These are phyloP conservation scores for Argya squamiceps DNA, from an alignment of 2,797 vertebrate species.

Conservation along the genomic window DNA sequence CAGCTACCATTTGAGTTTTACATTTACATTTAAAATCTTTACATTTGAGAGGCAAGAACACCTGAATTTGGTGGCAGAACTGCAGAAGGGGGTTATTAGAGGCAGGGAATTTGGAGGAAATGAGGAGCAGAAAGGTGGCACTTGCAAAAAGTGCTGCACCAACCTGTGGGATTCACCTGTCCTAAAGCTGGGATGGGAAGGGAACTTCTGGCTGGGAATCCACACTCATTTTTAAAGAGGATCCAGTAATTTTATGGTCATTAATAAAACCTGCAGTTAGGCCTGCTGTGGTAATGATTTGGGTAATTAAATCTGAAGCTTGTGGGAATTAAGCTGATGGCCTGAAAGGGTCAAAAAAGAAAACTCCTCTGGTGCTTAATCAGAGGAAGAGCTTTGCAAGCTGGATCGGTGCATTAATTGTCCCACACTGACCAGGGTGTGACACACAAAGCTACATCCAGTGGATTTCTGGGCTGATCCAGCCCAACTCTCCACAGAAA, in stretches of 20 bases:
- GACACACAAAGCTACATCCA: not conserved
- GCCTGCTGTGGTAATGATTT: conserved; percentile 44
- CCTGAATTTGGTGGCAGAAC: not conserved
- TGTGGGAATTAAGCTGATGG: conserved; percentile 61
- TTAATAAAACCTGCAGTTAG: conserved; percentile 53
- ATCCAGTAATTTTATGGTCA: conserved; percentile 22
- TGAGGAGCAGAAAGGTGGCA: not conserved
- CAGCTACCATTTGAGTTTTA: not conserved
- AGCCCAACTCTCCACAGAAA: not conserved
- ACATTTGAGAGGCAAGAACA: not conserved
- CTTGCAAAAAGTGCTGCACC: not conserved
- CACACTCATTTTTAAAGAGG: not conserved
- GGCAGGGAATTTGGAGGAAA: not conserved
- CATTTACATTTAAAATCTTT: too few relatives aligned
- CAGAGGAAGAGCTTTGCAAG: conserved; percentile 1
- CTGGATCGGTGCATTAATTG: not conserved
- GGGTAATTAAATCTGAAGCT: conserved; percentile 60
- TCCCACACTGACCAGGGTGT: rapidly evolving
- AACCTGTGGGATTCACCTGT: not conserved
- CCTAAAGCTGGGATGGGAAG: not conserved
- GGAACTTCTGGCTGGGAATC: not conserved
- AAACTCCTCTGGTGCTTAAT: conserved; percentile 28
- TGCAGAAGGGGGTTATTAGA: not conserved
- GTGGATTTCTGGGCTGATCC: not conserved
- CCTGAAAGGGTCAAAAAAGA: conserved; percentile 49